Conservation (phyloP, 2,113 vertebrate genomes). For the Leuciscus idus region DNA sequence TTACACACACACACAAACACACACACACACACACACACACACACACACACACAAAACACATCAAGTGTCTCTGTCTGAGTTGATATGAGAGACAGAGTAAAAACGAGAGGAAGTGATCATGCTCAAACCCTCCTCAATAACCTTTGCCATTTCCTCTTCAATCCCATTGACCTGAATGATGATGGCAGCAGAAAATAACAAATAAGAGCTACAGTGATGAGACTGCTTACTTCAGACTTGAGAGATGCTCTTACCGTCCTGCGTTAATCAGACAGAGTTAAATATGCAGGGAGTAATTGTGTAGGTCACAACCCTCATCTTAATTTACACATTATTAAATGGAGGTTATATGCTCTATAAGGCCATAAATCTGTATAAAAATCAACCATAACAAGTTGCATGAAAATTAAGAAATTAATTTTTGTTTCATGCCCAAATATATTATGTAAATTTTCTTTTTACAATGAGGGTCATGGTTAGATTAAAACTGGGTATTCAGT, state of each 20-base stretch:
- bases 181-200: conserved; percentile 49
- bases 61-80: not conserved
- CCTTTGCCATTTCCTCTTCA: conserved; percentile 55
- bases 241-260: conserved; percentile 47
- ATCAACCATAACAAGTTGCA: conserved; percentile 9
- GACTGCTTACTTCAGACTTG: conserved; percentile 49
- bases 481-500: not conserved
- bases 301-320: conserved; percentile 52
- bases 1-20: not conserved
- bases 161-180: conserved; percentile 53
- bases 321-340: conserved; percentile 51
- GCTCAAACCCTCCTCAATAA: conserved; percentile 56
- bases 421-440: not conserved
- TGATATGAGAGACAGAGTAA: conserved; percentile 1
- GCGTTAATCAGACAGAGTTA: conserved; percentile 54
- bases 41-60: not conserved
- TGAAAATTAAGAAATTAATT: not conserved
- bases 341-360: conserved; percentile 23
- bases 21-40: too few relatives aligned
- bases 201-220: conserved; percentile 53
- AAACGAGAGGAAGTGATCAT: conserved; percentile 17
- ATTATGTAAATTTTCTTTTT: not conserved
- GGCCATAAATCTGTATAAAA: conserved; percentile 31
- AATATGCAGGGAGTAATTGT: conserved; percentile 56
- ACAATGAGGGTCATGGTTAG: not conserved